Percentiles rank a stretch among this genome's conserved stretches.
Evolutionary conservation across 1,140 invertebrate genomes (phyloP).

Genomic region (Eriosoma lanigerum): DNA sequence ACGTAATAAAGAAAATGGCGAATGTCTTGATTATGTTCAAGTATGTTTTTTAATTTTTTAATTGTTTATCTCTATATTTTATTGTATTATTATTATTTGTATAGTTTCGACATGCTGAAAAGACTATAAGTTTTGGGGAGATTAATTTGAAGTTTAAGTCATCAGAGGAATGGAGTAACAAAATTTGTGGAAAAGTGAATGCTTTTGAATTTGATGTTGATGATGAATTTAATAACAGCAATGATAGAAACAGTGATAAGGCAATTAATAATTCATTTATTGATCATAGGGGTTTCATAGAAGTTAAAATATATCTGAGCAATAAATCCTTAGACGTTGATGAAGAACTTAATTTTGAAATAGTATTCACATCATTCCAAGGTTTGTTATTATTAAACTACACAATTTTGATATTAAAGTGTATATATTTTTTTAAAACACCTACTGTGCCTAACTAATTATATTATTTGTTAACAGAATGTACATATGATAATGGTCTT

Average conservation of each 20-base stretch:
- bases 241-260: background rate
- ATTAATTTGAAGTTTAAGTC: conserved; percentile 27
- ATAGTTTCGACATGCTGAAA: conserved; percentile 33
- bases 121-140: background rate
- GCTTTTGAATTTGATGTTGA: conserved; percentile 17
- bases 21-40: conserved; percentile 42
- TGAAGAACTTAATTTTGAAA: conserved; percentile 51
- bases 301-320: conserved; percentile 52
- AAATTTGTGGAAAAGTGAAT: conserved; percentile 52
- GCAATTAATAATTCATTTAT: conserved; percentile 40
- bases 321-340: conserved; percentile 12
- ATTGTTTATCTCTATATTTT: background rate
- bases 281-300: conserved; percentile 47
- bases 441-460: background rate
- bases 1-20: conserved; percentile 21
- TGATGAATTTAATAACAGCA: conserved; percentile 11
- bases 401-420: no score
- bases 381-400: background rate
- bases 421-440: no score
- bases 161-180: conserved; percentile 21
- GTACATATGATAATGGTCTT: conserved; percentile 46
- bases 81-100: background rate
- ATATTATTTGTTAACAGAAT: conserved; percentile 42
- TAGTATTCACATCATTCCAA: conserved; percentile 53
- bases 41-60: background rate